Evolutionary conservation across 2,888 invertebrate genomes (phyloP).

Genomic region (Eremobia ochroleuca): DNA sequence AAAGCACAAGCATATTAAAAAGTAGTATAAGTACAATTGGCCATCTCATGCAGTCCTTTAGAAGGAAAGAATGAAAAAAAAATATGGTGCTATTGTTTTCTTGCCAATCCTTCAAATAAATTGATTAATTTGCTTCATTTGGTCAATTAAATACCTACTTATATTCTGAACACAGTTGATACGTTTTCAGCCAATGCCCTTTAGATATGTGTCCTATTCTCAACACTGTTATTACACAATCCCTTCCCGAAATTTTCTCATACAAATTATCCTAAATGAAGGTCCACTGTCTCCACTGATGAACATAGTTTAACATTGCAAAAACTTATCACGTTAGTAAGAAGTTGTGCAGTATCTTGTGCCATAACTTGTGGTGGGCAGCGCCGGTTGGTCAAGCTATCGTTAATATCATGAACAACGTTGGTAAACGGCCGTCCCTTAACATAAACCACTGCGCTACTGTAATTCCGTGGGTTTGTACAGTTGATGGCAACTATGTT

Average conservation of each 20-base stretch:
- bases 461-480: constrained; percentile 59
- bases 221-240: background rate
- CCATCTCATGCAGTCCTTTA: background rate
- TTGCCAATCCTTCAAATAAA: background rate
- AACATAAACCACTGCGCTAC: constrained; percentile 64
- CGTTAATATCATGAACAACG: constrained; percentile 68
- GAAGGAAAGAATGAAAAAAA: background rate
- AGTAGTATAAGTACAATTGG: background rate
- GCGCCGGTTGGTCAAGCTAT: constrained; percentile 62
- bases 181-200: background rate
- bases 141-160: no score
- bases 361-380: constrained; percentile 40
- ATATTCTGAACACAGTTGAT: background rate
- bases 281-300: constrained; percentile 19
- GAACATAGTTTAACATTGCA: constrained; percentile 52
- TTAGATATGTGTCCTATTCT: background rate
- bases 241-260: constrained; percentile 19
- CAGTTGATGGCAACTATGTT: constrained; percentile 30
- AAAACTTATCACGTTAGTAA: constrained; percentile 62
- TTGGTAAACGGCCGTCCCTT: constrained; percentile 65
- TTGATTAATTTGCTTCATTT: background rate
- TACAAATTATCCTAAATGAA: constrained; percentile 46
- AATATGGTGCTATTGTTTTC: background rate
- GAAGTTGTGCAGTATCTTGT: constrained; percentile 62
- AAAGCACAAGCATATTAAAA: background rate